Base-by-base conservation (phyloP, 2,797 vertebrate genomes). In the Acanthopagrus latus region DNA sequence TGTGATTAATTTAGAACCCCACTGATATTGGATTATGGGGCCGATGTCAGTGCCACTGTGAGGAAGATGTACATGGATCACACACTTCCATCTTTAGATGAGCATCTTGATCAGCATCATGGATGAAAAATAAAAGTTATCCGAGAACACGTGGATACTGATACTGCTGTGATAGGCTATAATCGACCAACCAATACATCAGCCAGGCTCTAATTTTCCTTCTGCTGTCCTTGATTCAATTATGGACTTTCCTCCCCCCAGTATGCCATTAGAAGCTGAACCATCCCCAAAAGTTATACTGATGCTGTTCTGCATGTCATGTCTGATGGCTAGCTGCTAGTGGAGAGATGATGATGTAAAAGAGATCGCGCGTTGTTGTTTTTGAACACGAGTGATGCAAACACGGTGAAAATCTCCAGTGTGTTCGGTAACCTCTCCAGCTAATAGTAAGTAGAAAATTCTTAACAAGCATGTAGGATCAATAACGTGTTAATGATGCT, bases 291-390 rank as follows among this genome's bases (percentile, higher is more conserved):
- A 9, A 59, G 41, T 33, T 64, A 20, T 57, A 51, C 33, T 69
- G 7, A 38, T 38, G 33, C 33, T 46, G 46, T 46, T 33, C 47
- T 17, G 7, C 12, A 46, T 46, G 14, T 11, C 3, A 4, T 23
- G 21, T 80, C 72, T 73, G 70, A 52, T 58, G 43, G 63, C 33
- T 64, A n/a, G 48, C 76, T 79, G 62, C 58, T 8, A 68, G 43
- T 56, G 58, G 47, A 58, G 16, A 67, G 47, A 62, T 29, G 72
- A 69, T 21, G 51, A 55, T 41, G 54, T 21, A 51, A 11, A 59
- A 38, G 75, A 79, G 46, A 70, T 83, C 81, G 69, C 72, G 64
- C 54, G 52, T 55, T 74, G 9, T 27, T 5, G 0, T 54, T 38
- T 25, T 52, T 55, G 17, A 25, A 20, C 38, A 63, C 21, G 7